Base-by-base conservation (phyloP, 37 sponge, comb jelly and placozoan genomes). In the Spongilla lacustris region DNA sequence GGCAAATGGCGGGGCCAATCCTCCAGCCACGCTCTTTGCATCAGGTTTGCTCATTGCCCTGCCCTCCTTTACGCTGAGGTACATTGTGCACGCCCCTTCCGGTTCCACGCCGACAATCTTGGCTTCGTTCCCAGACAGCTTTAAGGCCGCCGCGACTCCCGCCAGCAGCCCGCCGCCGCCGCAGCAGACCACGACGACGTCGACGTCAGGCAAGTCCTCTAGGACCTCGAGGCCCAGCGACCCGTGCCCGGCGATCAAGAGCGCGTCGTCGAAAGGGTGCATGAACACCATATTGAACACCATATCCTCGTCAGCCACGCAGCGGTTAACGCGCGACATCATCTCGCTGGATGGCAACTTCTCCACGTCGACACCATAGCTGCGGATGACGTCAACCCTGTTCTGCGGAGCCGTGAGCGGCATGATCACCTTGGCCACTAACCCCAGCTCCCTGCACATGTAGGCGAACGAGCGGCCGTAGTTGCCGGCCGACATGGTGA, bases 401-500 rank as follows among this genome's bases (percentile, higher is more conserved):
- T 41, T 78, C 66, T 49, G 25, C 14, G 88, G 92, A 14, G 80
- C 87, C 41, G 79, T 75, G 34, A 69, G 73, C 2, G 92, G 92
- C 92, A 91, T 91, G 17, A 84, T 6, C 41, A 91, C 84, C 12
- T 69, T 50, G 4, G 84, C 92, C 27, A 38, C 69, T 27, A 91
- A 66, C 0, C 50, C 28, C 36, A 70, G 26, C 35, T 74, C 74
- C 3, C 35, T 66, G 66, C 86, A 86, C n/a, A 91, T 66, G 32
- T 87, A 82, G 28, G 92, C 77, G 36, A 91, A 87, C 12, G 92
- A 76, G 30, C 92, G 78, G 2, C 89, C 92, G 77, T 80, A 91
- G 70, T 91, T 91, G 12, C 92, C 92, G 17, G 79, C 92, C 30
- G 92, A 91, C 92, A 91, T 91, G 36, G 92, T 87, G n/a, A 91